Base-by-base conservation (phyloP, 1,140 invertebrate species). In the Proales similis region DNA sequence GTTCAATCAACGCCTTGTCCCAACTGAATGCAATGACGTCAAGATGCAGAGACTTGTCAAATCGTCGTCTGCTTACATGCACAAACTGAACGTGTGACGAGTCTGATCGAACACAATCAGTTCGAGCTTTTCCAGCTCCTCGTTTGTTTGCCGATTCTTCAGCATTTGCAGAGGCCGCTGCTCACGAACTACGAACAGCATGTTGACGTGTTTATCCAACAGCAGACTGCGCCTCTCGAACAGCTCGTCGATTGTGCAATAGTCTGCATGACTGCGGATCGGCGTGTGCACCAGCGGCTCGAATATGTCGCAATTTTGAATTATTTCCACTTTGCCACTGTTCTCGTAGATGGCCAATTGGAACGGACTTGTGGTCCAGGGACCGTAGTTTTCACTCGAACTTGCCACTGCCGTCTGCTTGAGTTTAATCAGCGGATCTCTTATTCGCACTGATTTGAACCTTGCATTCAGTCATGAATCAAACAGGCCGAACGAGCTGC, bases 1-100 rank as follows among this genome's bases (percentile, higher is more conserved):
- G 45, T 42, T 42, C 45, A 4, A 57, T 57, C 36, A 57, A 42
- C 20, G 39, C 51, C 32, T 57, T 57, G 14, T 57, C 51, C 51
- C 51, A 57, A 30, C 51, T 57, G 11, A 53, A 5, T 36, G 42
- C 38, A 19, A 36, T 22, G 9, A 36, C 1, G 3, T 20, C 1
- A 38, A n/a, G 24, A 39, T 20, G 29, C 38, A 51, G 39, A 30
- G 12, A 49, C 33, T 20, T 32, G 1, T 22, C 14, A 22, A 7
- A 29, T 1, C 27, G 26, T 9, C 14, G 19, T 48, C 33, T 48
- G 5, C 19, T 51, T 57, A 57, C 51, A 57, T 42, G 4, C 2
- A 42, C 4, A 57, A 24, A 19, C 22, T 57, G 20, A 57, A 57
- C 27, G n/a, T 19, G 29, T 57, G 26, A 30, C 30, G 39, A 0